phyloP scores from a whole-genome alignment of 30 jellyfish, hydroid and myxozoan genomes.

The Pseudorhiza aurosa region DNA sequence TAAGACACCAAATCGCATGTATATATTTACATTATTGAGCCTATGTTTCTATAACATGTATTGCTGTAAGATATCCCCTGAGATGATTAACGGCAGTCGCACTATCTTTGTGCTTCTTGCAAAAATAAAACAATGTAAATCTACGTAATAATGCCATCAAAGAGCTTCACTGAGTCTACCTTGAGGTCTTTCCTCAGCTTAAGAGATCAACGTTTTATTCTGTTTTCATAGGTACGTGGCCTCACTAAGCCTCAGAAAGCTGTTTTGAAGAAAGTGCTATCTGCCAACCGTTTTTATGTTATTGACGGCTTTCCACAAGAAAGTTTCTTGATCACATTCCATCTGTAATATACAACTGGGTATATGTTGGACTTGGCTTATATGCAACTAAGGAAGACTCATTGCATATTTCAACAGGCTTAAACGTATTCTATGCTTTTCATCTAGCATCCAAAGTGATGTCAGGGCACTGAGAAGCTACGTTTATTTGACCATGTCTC shows the following conservation, averaged over 20 bases:
- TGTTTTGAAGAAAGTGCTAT: background rate
- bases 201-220: background rate
- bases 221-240: background rate
- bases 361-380: no score
- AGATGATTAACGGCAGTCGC: no score
- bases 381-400: no score
- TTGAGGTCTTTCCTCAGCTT: background rate
- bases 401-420: no score
- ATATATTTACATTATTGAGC: background rate
- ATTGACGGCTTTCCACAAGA: background rate
- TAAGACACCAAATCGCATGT: no score
- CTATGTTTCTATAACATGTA: background rate
- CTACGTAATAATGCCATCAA: background rate
- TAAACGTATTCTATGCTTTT: no score
- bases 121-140: background rate
- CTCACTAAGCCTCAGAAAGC: background rate
- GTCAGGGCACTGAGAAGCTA: no score
- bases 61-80: no score
- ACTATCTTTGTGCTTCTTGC: background rate
- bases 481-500: no score
- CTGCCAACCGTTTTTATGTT: background rate
- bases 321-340: background rate
- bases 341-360: no score
- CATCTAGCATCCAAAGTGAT: no score
- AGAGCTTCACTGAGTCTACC: background rate